Conservation (phyloP, 2,888 invertebrate species). For the Ormyrus labotus region DNA sequence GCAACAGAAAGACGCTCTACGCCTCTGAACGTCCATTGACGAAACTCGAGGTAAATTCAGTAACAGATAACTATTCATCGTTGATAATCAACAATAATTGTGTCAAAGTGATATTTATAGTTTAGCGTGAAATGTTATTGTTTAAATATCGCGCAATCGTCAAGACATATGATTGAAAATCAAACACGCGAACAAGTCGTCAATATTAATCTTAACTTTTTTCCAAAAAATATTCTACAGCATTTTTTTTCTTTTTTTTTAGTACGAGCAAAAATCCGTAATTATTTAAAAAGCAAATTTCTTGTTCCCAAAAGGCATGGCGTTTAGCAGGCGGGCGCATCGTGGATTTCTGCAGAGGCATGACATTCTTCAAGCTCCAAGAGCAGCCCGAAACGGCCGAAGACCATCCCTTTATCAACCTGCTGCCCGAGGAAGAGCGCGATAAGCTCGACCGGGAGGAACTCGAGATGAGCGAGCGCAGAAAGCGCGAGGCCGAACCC, state of each 20-base stretch:
- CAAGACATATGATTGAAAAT: too few relatives aligned
- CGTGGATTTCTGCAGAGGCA: slow-evolving; percentile 76
- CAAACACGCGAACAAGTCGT: too few relatives aligned
- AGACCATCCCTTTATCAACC: slow-evolving; percentile 66
- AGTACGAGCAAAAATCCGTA: not conserved
- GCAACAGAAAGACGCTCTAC: slow-evolving; percentile 64
- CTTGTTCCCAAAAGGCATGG: slow-evolving; percentile 76
- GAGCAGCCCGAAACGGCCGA: slow-evolving; percentile 60
- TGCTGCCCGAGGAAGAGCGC: slow-evolving; percentile 61
- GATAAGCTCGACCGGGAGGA: slow-evolving; percentile 6
- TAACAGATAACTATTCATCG: too few relatives aligned
- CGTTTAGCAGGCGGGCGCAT: slow-evolving; percentile 75
- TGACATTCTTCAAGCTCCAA: slow-evolving; percentile 73
- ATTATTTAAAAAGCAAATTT: not conserved
- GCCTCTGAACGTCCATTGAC: slow-evolving; percentile 71
- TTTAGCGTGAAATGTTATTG: too few relatives aligned
- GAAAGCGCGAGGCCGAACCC: slow-evolving; percentile 65
- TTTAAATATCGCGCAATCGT: too few relatives aligned
- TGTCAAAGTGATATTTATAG: too few relatives aligned
- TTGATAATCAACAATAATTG: too few relatives aligned
- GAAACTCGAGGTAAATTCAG: slow-evolving; percentile 73
- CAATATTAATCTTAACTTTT: too few relatives aligned
- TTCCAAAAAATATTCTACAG: too few relatives aligned
- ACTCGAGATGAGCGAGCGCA: slow-evolving; percentile 53
- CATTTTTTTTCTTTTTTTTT: too few relatives aligned